phyloP scores from a whole-genome alignment of 1,140 invertebrate species.

The Zaprionus ornatus region DNA sequence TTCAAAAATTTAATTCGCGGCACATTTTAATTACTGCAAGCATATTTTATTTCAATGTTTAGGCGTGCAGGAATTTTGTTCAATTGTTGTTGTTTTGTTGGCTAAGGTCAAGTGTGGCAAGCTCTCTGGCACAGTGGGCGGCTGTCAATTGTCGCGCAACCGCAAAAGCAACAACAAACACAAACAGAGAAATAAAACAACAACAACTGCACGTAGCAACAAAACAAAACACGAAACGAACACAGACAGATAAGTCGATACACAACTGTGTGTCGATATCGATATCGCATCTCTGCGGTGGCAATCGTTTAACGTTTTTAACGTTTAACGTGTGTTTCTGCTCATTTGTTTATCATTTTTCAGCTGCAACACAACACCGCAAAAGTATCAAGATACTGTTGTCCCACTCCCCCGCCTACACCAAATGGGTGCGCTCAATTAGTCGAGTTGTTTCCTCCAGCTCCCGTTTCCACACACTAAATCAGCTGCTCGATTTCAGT shows the following conservation, averaged over 20 bases:
- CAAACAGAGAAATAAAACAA: conserved; percentile 13
- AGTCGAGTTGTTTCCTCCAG: conserved; percentile 24
- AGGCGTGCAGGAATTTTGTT: conserved; percentile 71
- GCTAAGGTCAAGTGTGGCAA: conserved; percentile 64
- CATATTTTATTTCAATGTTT: conserved; percentile 31
- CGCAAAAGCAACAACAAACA: conserved; percentile 45
- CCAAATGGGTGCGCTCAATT: conserved; percentile 39
- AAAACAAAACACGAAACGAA: conserved; percentile 24
- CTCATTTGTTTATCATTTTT: conserved; percentile 71
- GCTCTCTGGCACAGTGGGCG: conserved; percentile 23
- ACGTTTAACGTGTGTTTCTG: conserved; percentile 68
- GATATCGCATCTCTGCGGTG: conserved; percentile 60
- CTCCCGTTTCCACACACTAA: conserved; percentile 49
- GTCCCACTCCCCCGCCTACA: background rate
- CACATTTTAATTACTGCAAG: conserved; percentile 72
- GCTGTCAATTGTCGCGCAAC: conserved; percentile 48
- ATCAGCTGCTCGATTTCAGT: conserved; percentile 47
- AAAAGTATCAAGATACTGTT: conserved; percentile 23
- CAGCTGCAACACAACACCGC: conserved; percentile 53
- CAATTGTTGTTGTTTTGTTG: conserved; percentile 55
- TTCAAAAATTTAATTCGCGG: conserved; percentile 68
- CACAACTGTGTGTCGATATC: conserved; percentile 44
- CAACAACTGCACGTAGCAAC: conserved; percentile 48
- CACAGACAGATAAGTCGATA: conserved; percentile 50
- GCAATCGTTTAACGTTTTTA: conserved; percentile 73